These are phyloP conservation scores for Calypte anna DNA, from an alignment of 2,113 vertebrate genomes.

Conservation along the genomic window DNA sequence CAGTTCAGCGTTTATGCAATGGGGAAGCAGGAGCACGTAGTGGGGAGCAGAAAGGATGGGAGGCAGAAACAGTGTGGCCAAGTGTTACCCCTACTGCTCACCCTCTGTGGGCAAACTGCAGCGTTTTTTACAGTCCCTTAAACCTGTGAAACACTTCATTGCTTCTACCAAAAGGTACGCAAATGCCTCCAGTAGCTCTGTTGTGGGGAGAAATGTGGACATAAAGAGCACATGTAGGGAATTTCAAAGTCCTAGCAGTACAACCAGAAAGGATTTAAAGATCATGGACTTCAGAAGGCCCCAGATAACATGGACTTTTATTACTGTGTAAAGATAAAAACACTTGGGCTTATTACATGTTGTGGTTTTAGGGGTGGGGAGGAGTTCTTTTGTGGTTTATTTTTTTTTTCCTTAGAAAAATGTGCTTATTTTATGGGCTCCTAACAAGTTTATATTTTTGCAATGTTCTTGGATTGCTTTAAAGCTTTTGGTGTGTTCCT, in stretches of 20 bases:
- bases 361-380: not conserved
- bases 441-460: not conserved
- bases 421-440: not conserved
- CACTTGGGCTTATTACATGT: not conserved
- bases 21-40: not conserved
- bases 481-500: not conserved
- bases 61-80: not conserved
- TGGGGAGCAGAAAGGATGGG: not conserved
- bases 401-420: not conserved
- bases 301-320: not conserved
- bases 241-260: not conserved
- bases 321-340: not conserved
- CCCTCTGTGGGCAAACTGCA: not conserved
- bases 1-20: accelerated
- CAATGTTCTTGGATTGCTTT: not conserved
- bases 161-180: not conserved
- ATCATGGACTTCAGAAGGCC: not conserved
- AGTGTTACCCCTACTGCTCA: accelerated
- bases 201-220: not conserved
- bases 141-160: not conserved
- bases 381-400: not conserved
- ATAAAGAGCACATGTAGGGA: not conserved
- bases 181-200: not conserved
- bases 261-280: not conserved
- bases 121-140: not conserved